These are phyloP conservation scores for Lepilemur ruficaudatus DNA, from an alignment of 2,797 vertebrate species.

Conservation along the genomic window DNA sequence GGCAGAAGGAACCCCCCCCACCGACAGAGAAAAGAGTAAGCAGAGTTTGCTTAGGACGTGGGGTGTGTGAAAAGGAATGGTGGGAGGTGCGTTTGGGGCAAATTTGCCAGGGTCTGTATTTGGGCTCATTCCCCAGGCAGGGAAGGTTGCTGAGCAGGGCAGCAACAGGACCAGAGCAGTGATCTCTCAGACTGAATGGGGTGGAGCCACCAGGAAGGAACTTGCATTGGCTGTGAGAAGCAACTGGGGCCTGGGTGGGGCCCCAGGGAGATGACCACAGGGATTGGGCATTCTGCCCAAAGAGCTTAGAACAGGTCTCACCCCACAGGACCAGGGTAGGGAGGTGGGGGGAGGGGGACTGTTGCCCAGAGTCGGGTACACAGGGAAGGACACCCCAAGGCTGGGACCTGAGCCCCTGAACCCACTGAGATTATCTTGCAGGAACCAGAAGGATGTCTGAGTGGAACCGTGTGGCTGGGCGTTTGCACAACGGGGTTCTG, in stretches of 20 bases:
- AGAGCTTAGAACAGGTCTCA: not conserved
- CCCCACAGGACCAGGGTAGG: too few species aligned
- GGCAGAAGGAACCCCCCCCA: not conserved
- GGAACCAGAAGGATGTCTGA: not conserved
- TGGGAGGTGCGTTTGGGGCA: not conserved
- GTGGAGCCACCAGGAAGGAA: not conserved
- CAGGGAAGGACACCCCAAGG: not conserved
- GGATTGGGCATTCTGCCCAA: not conserved
- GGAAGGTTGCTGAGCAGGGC: not conserved
- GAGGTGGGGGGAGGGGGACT: not conserved
- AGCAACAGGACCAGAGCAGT: not conserved
- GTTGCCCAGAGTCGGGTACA: not conserved
- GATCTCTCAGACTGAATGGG: not conserved
- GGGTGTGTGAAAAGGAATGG: not conserved
- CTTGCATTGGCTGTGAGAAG: not conserved
- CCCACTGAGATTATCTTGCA: not conserved
- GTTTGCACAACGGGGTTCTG: not conserved
- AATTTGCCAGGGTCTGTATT: not conserved
- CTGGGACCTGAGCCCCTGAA: not conserved
- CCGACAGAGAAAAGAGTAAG: not conserved
- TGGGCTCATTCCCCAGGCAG: not conserved
- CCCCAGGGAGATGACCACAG: not conserved
- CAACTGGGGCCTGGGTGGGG: not conserved
- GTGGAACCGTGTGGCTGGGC: not conserved
- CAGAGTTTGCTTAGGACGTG: not conserved